phyloP scores from a whole-genome alignment of 2,888 invertebrate species.

The Scelioninae gen. 1 region DNA sequence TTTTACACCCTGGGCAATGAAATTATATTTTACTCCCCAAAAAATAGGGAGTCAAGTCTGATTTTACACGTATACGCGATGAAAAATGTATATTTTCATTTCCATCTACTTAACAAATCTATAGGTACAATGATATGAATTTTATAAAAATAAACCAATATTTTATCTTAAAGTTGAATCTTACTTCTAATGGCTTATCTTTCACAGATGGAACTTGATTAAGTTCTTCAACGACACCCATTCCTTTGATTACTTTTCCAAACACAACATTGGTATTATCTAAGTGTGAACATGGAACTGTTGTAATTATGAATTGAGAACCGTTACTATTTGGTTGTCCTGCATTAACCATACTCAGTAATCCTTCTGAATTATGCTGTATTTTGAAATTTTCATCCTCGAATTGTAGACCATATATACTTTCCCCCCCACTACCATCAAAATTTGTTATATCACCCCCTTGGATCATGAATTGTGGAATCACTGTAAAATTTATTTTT shows the following conservation, averaged over 20 bases:
- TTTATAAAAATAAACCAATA: neutral
- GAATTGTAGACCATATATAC: conserved; percentile 95
- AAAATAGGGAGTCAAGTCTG: too few relatives aligned
- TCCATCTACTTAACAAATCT: too few relatives aligned
- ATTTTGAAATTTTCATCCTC: conserved; percentile 94
- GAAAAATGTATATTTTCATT: too few relatives aligned
- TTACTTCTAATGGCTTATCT: conserved; percentile 87
- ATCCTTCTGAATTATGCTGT: conserved; percentile 87
- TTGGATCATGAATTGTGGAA: too few relatives aligned
- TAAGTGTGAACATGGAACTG: conserved; percentile 90
- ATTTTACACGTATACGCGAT: too few relatives aligned
- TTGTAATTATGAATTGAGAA: conserved; percentile 97
- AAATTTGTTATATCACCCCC: too few relatives aligned
- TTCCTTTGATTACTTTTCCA: conserved; percentile 91
- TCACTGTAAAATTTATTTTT: too few relatives aligned
- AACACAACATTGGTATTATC: conserved; percentile 93
- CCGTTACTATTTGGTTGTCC: conserved; percentile 93
- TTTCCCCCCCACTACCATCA: too few relatives aligned
- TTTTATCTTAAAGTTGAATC: neutral
- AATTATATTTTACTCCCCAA: too few relatives aligned
- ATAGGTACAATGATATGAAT: too few relatives aligned
- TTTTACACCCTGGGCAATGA: too few relatives aligned
- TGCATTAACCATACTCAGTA: conserved; percentile 92
- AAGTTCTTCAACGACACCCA: conserved; percentile 90
- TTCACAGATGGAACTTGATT: conserved; percentile 87